These are phyloP conservation scores for Nothobranchius furzeri DNA, from an alignment of 2,113 vertebrate species.

Conservation along the genomic window DNA sequence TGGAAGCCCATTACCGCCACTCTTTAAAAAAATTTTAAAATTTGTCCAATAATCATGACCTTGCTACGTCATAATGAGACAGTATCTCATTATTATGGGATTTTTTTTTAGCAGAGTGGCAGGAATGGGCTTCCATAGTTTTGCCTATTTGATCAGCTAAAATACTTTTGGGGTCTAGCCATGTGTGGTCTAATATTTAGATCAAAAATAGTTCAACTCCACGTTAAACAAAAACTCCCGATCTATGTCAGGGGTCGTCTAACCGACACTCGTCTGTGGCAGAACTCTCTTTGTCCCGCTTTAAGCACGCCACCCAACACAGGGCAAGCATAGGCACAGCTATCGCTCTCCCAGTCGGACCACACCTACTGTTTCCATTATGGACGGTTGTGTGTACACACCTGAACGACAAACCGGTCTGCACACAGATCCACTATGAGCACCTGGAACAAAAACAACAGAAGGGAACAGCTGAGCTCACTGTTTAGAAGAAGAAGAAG, in stretches of 20 bases:
- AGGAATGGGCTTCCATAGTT: no score
- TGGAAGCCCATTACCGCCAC: no score
- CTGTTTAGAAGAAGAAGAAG: slow-evolving; percentile 1
- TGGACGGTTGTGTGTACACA: slow-evolving; percentile 74
- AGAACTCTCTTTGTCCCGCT: slow-evolving; percentile 30
- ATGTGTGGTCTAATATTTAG: no score
- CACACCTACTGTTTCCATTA: slow-evolving; percentile 43
- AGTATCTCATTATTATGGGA: no score
- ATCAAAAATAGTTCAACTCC: no score
- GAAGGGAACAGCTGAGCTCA: slow-evolving; percentile 15
- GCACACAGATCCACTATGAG: slow-evolving; percentile 96
- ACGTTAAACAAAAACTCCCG: not conserved
- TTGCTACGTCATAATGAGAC: no score
- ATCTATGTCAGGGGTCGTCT: not conserved
- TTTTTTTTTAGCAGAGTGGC: no score
- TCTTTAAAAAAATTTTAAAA: no score
- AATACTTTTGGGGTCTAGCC: no score
- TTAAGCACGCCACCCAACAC: slow-evolving; percentile 20
- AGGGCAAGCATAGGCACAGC: slow-evolving; percentile 58
- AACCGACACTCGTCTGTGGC: not conserved
- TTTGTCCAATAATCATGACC: no score
- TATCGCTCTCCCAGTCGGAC: slow-evolving; percentile 23
- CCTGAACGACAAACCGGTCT: slow-evolving; percentile 93
- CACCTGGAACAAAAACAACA: slow-evolving; percentile 81
- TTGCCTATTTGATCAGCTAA: no score